phyloP scores from a whole-genome alignment of 2,797 vertebrate species.

The Acanthurus leucopareius region DNA sequence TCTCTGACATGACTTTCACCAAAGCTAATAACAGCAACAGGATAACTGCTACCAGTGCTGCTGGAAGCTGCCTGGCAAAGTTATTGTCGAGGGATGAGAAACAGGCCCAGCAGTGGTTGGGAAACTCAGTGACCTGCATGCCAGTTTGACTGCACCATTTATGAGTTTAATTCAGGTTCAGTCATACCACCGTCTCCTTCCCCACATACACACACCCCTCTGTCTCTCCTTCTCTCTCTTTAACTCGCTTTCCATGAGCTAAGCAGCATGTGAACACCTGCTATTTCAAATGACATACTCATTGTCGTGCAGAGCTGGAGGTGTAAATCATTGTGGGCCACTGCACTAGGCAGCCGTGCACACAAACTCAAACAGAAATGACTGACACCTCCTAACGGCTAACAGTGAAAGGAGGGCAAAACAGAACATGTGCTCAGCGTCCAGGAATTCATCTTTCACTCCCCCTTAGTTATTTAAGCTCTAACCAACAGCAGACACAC shows the following conservation, averaged over 20 bases:
- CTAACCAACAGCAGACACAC: slow-evolving; percentile 38
- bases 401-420: slow-evolving; percentile 60
- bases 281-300: slow-evolving; percentile 79
- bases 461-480: slow-evolving; percentile 63
- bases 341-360: slow-evolving; percentile 33
- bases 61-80: slow-evolving; percentile 77
- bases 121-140: slow-evolving; percentile 79
- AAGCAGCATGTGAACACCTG: slow-evolving; percentile 81
- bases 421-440: slow-evolving; percentile 74
- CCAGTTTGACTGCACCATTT: slow-evolving; percentile 75
- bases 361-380: slow-evolving; percentile 51
- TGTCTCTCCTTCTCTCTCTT: slow-evolving; percentile 52
- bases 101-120: slow-evolving; percentile 70
- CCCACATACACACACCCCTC: slow-evolving; percentile 43
- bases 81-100: slow-evolving; percentile 79
- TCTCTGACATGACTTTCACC: slow-evolving; percentile 80
- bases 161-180: slow-evolving; percentile 74
- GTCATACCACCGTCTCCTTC: slow-evolving; percentile 37
- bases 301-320: slow-evolving; percentile 66
- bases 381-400: slow-evolving; percentile 61
- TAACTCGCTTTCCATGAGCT: slow-evolving; percentile 79
- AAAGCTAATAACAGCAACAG: slow-evolving; percentile 79
- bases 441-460: slow-evolving; percentile 73
- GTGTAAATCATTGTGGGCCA: slow-evolving; percentile 76
- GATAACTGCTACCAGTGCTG: slow-evolving; percentile 74